These are phyloP conservation scores for Calameuta idolon DNA, from an alignment of 2,888 invertebrate species.

Conservation along the genomic window DNA sequence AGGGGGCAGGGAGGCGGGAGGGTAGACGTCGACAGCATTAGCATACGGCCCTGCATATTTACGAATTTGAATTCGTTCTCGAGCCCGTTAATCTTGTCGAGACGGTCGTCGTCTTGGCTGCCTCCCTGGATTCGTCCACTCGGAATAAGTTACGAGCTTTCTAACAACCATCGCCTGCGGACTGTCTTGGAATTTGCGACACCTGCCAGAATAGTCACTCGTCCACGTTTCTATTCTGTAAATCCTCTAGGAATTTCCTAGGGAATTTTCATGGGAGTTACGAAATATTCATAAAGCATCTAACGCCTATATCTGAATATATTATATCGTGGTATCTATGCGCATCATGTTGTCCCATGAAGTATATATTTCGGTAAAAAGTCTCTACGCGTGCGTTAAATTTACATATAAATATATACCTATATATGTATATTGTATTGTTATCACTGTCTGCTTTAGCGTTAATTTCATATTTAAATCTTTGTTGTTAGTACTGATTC, in stretches of 20 bases:
- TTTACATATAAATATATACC: not conserved
- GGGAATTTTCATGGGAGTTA: not conserved
- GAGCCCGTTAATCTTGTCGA: constrained; percentile 16
- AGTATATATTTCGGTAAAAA: not conserved
- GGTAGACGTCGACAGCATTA: not conserved
- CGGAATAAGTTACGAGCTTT: not conserved
- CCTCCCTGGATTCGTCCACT: not conserved
- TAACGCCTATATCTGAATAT: not conserved
- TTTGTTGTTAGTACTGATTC: no score
- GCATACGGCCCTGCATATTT: constrained; percentile 18
- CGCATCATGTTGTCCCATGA: not conserved
- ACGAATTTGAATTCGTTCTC: constrained; percentile 17
- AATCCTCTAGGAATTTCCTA: not conserved
- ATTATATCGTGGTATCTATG: not conserved
- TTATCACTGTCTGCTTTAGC: no score
- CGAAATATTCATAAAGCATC: not conserved
- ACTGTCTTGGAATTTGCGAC: not conserved
- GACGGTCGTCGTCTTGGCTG: constrained; percentile 2
- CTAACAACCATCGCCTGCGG: not conserved
- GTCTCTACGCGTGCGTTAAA: not conserved
- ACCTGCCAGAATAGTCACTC: not conserved
- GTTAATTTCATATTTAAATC: no score
- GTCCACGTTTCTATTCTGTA: not conserved
- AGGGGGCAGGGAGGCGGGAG: no score
- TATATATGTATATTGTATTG: no score